Evolutionary conservation across 2,888 invertebrate species (phyloP).

Genomic region (Julus scandinavius): DNA sequence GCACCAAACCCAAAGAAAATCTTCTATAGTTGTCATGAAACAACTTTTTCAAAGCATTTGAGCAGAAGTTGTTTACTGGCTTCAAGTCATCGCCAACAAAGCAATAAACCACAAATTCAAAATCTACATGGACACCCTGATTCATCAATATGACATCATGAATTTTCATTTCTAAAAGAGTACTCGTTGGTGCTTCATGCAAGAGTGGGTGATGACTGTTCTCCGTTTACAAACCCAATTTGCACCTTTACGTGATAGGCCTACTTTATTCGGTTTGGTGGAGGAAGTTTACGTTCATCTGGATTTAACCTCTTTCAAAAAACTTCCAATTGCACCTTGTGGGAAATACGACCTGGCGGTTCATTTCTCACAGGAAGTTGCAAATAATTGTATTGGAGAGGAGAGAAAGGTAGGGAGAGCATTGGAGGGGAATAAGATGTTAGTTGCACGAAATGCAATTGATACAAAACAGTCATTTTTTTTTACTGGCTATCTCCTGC

Average conservation of each 20-base stretch:
- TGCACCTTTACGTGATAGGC: background rate
- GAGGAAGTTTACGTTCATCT: slow-evolving; percentile 5
- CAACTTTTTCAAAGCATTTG: no score
- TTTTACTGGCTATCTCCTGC: background rate
- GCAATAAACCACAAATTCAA: no score
- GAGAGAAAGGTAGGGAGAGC: background rate
- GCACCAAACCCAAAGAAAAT: no score
- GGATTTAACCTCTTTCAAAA: slow-evolving; percentile 13
- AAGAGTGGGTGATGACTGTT: slow-evolving; percentile 11
- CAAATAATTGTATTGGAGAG: slow-evolving; percentile 27
- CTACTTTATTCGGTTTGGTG: slow-evolving; percentile 1
- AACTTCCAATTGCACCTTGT: slow-evolving; percentile 24
- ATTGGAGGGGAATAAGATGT: background rate
- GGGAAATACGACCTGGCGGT: background rate
- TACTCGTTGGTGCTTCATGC: background rate
- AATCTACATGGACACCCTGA: no score
- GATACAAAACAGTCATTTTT: background rate
- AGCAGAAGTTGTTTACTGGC: no score
- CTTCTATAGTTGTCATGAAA: no score
- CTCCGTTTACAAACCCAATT: slow-evolving; percentile 23
- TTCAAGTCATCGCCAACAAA: no score
- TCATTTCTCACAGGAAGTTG: slow-evolving; percentile 13
- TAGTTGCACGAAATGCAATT: background rate
- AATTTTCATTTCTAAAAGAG: background rate
- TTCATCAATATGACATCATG: background rate